Conservation (phyloP, 1,140 invertebrate species). For the Aradophagus sp. region DNA sequence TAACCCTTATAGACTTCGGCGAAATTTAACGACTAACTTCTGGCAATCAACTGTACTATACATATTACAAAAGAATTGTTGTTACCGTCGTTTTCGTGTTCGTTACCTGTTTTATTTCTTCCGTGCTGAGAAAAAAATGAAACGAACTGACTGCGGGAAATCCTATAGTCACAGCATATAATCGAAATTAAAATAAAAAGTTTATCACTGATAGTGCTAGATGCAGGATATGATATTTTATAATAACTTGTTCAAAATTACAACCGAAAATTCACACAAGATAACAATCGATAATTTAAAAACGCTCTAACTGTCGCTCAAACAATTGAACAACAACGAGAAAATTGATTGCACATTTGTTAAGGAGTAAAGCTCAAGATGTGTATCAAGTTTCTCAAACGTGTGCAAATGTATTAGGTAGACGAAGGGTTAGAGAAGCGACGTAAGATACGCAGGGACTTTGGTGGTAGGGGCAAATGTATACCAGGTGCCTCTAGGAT, state of each 20-base stretch:
- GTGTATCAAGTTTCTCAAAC: constrained; percentile 48
- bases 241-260: no score
- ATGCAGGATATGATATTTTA: no score
- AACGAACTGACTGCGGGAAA: no score
- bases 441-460: constrained; percentile 39
- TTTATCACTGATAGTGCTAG: no score
- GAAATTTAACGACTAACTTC: constrained; percentile 67
- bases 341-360: constrained; percentile 43
- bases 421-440: constrained; percentile 47
- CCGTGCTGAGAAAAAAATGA: no score
- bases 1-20: constrained; percentile 72
- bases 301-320: neutral
- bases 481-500: constrained; percentile 75
- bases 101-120: no score
- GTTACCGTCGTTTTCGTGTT: no score
- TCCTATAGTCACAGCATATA: no score
- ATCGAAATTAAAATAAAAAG: no score
- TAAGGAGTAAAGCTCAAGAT: constrained; percentile 17
- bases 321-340: neutral
- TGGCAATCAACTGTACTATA: constrained; percentile 25
- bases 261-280: no score
- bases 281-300: no score
- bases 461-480: constrained; percentile 58
- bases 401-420: constrained; percentile 45
- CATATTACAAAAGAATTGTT: neutral